A percentile compares a stretch with the other conserved stretches of the same genome.
These are phyloP conservation scores for Dysidea cf. avara DNA, from an alignment of 37 sponge, comb jelly and placozoan species.

Conservation along the genomic window DNA sequence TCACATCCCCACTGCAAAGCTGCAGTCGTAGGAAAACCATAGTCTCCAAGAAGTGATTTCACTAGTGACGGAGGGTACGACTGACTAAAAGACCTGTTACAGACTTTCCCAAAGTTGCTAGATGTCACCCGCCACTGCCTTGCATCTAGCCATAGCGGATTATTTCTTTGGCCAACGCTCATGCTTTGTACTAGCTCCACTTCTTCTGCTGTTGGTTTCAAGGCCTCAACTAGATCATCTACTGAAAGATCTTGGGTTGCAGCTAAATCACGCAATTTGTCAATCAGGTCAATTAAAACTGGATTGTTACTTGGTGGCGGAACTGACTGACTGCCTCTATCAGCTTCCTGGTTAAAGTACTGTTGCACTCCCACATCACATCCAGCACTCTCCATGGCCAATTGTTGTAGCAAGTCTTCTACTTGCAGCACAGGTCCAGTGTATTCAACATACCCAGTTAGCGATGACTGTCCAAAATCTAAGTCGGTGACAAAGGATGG, in stretches of 20 bases:
- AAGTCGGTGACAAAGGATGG: no score
- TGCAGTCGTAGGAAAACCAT: no score
- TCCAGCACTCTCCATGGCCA: neutral
- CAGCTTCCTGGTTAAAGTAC: conserved; percentile 6
- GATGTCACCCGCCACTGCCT: no score
- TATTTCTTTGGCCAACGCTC: conserved; percentile 29
- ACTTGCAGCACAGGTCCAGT: neutral
- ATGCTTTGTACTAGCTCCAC: conserved; percentile 17
- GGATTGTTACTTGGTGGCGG: neutral
- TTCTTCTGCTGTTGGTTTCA: no score
- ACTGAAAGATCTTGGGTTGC: neutral
- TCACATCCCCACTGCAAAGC: no score
- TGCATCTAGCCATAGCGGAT: no score
- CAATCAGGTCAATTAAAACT: conserved; percentile 11
- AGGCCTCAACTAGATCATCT: conserved; percentile 22
- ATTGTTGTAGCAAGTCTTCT: neutral
- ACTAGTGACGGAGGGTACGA: conserved; percentile 10
- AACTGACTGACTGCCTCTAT: neutral
- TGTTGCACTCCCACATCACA: neutral
- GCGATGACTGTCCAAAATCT: conserved; percentile 25
- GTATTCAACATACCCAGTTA: conserved; percentile 4
- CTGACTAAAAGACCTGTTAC: conserved; percentile 4
- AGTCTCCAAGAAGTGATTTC: conserved; percentile 33
- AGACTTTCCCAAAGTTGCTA: conserved; percentile 48
- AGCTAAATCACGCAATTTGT: conserved; percentile 10